These are phyloP conservation scores for Hypotaenidia okinawae DNA, from an alignment of 2,797 vertebrate species.

Conservation along the genomic window DNA sequence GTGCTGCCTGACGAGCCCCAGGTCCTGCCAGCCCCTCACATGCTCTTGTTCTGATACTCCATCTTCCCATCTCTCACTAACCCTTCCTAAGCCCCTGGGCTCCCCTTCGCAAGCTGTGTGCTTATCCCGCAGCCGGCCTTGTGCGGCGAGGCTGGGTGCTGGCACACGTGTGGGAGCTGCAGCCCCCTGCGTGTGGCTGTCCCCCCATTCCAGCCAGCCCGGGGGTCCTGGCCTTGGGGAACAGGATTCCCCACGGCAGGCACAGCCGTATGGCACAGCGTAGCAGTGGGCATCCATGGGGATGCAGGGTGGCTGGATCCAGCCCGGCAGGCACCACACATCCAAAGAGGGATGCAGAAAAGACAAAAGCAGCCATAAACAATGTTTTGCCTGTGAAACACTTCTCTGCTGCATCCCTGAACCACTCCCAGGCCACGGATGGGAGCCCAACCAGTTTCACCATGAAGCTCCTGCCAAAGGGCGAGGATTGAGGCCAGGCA, in stretches of 20 bases:
- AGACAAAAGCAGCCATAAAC: not conserved
- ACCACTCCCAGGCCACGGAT: fast-evolving
- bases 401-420: not conserved
- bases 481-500: fast-evolving
- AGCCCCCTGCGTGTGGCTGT: not conserved
- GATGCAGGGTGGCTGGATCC: not conserved
- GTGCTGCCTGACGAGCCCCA: conserved; percentile 51
- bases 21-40: not conserved
- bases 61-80: not conserved
- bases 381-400: not conserved
- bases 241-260: not conserved
- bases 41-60: not conserved
- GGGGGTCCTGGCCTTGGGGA: fast-evolving
- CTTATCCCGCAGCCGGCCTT: not conserved
- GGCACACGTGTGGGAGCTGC: fast-evolving
- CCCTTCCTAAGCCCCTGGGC: not conserved
- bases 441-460: not conserved
- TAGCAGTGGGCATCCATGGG: fast-evolving
- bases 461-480: not conserved
- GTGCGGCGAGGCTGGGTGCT: fast-evolving
- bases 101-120: fast-evolving
- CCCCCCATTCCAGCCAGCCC: not conserved
- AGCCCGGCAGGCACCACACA: not conserved
- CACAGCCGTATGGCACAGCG: not conserved
- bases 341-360: not conserved